Base-by-base conservation (phyloP, 1,140 invertebrate genomes). In the Drosophila varians region DNA sequence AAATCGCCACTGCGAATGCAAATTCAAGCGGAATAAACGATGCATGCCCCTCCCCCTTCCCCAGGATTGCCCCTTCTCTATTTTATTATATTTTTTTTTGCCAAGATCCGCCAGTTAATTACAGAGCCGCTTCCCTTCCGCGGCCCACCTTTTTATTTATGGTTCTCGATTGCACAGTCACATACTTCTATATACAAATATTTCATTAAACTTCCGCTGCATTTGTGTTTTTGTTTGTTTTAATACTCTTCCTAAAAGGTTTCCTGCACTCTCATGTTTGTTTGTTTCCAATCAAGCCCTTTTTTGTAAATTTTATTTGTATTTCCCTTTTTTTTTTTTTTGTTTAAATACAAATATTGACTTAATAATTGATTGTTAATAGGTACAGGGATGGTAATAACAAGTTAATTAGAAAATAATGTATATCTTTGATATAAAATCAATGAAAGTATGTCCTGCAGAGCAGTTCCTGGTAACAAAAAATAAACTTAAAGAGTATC, bases 1-100 rank as follows among this genome's bases (percentile, higher is more conserved):
- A 25, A 45, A 51, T 64, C 21, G 25, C 28, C 9, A 56, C 19
- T 65, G 26, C 23, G 38, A 54, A 84, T 84, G 79, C 79, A 84
- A 84, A 86, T 84, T 86, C 72, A 76, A 54, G 80, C 48, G 79
- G 80, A 75, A 86, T 84, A 83, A 82, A 83, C 57, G 78, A 43
- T 43, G 45, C 34, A 42, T 42, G 38, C 16, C 6, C 6, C 38
- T 11, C 16, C 38, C 19, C 36, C n/a, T n/a, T n/a, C 36, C 36
- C 36, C 36, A 14, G 36, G 6, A 28, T 40, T 18, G 18, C 19
- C 46, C 53, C 54, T 40, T 18, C 43, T 16, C 19, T 31, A 31
- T 31, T 6, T 38, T 38, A 38, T 38, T 38, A 43, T 31, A 55
- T 55, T 62, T 51, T 40, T 73, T 40, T 73, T 58, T 71, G 61